Conservation (phyloP, 2,888 invertebrate genomes). For the Amblyjoppa proteus region DNA sequence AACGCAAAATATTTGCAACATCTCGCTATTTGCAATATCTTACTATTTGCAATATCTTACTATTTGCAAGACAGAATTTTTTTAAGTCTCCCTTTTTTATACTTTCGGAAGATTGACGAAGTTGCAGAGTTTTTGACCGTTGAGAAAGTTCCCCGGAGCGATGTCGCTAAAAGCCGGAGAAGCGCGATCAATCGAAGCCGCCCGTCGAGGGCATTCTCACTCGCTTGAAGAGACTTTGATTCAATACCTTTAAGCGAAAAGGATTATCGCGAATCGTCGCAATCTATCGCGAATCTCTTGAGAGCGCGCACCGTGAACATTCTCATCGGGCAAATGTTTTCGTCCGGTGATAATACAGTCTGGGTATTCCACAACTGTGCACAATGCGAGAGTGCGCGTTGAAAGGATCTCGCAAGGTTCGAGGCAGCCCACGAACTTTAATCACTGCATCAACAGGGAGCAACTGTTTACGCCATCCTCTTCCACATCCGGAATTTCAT, state of each 20-base stretch:
- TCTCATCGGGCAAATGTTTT: slow-evolving; percentile 30
- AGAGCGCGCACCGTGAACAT: neutral
- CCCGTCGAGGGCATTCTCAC: neutral
- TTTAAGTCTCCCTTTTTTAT: neutral
- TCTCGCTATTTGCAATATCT: too few relatives aligned
- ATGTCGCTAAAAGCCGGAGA: neutral
- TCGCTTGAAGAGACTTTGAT: slow-evolving; percentile 3
- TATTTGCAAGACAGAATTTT: neutral
- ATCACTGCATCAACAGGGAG: slow-evolving; percentile 29
- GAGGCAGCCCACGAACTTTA: slow-evolving; percentile 42
- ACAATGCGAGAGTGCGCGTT: slow-evolving; percentile 2
- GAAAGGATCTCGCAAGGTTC: slow-evolving; percentile 6
- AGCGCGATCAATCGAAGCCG: neutral
- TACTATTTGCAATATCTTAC: neutral
- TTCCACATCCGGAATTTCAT: slow-evolving; percentile 39
- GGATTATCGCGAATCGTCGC: neutral
- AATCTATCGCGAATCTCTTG: slow-evolving; percentile 2
- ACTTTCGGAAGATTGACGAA: neutral
- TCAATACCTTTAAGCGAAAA: slow-evolving; percentile 2
- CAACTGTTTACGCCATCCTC: slow-evolving; percentile 3
- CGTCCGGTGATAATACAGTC: slow-evolving; percentile 6
- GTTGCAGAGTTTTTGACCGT: neutral
- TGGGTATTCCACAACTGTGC: neutral
- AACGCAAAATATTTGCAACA: too few relatives aligned
- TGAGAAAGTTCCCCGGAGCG: neutral